Base-by-base conservation (phyloP, 2,888 invertebrate species). In the Diplazon laetatorius region DNA sequence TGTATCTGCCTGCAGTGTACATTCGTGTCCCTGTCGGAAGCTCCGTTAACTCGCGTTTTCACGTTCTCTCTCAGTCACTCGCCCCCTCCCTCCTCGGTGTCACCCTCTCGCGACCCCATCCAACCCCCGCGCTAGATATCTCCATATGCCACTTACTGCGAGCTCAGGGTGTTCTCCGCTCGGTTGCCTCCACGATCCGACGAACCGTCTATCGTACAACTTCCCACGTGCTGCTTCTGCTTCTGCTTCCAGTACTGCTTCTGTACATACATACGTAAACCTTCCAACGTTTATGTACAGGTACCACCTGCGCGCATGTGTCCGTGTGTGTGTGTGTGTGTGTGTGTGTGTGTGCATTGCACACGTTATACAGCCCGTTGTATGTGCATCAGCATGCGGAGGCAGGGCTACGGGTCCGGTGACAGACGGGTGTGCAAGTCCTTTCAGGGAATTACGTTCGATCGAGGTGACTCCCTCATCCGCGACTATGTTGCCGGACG, bases 81-180 rank as follows among this genome's bases (percentile, higher is more conserved):
- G 76, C 74, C 81, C 80, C 77, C 20, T 18, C 63, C 60, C 57
- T 60, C 66, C 52, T 72, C 48, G 37, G 76, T 63, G 65, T 83
- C 84, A 85, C 85, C 85, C 87, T 86, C 55, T 18, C 81, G 78
- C 84, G 80, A 85, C n/a, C n/a, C n/a, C 78, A 85, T 85, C 84
- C 85, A 83, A 84, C 84, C 87, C 86, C 82, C 84, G 80, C 84
- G 77, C 82, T 80, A 84, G 86, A 87, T 88, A 88, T 89, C 88
- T 87, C 86, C 88, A 89, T 89, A 88, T 88, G 86, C 87, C 88
- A 88, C 89, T 89, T 88, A 89, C 86, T 69, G 68, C 82, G 78
- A 82, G 83, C 83, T 87, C 85, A 85, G 86, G 86, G 87, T 86
- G 89, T 88, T 88, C 88, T 87, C 85, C 84, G 83, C 85, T 85